These are phyloP conservation scores for Geotrupes spiniger DNA, from an alignment of 2,888 invertebrate genomes.

Conservation along the genomic window DNA sequence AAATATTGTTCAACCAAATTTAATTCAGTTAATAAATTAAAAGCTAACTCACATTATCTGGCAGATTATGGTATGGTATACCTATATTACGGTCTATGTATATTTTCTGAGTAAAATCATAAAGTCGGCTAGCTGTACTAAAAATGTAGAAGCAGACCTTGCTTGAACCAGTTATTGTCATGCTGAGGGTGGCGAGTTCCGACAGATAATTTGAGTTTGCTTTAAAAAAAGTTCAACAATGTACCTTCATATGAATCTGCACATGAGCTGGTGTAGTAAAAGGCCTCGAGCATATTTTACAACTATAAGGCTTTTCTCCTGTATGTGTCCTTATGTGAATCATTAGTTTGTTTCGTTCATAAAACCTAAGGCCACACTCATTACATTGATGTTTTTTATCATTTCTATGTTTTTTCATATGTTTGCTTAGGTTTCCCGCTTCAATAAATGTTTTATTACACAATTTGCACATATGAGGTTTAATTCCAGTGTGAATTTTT, in stretches of 20 bases:
- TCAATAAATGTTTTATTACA: slow-evolving; percentile 35
- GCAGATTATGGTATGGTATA: not conserved
- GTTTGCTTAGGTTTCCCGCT: slow-evolving; percentile 34
- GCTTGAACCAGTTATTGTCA: too few species aligned
- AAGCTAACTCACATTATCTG: not conserved
- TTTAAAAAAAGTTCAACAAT: not conserved
- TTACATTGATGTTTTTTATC: slow-evolving; percentile 38
- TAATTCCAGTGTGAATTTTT: slow-evolving; percentile 33
- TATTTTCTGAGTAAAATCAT: too few species aligned
- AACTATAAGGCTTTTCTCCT: slow-evolving; percentile 37
- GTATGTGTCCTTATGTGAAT: slow-evolving; percentile 37
- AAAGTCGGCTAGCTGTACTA: too few species aligned
- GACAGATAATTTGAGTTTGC: too few species aligned
- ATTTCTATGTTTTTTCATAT: slow-evolving; percentile 32
- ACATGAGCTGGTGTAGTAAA: slow-evolving; percentile 35
- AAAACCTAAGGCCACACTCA: slow-evolving; percentile 36
- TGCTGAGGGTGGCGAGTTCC: too few species aligned
- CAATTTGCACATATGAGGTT: slow-evolving; percentile 31
- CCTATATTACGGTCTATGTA: slow-evolving; percentile 1
- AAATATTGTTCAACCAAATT: not conserved
- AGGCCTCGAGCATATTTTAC: slow-evolving; percentile 30
- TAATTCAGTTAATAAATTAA: not conserved
- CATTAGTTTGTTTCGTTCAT: slow-evolving; percentile 36
- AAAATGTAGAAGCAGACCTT: too few species aligned
- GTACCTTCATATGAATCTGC: slow-evolving; percentile 35